Percentiles rank a stretch among this genome's conserved stretches.
phyloP scores from a whole-genome alignment of 2,888 invertebrate genomes.

The Pandemis corylana region DNA sequence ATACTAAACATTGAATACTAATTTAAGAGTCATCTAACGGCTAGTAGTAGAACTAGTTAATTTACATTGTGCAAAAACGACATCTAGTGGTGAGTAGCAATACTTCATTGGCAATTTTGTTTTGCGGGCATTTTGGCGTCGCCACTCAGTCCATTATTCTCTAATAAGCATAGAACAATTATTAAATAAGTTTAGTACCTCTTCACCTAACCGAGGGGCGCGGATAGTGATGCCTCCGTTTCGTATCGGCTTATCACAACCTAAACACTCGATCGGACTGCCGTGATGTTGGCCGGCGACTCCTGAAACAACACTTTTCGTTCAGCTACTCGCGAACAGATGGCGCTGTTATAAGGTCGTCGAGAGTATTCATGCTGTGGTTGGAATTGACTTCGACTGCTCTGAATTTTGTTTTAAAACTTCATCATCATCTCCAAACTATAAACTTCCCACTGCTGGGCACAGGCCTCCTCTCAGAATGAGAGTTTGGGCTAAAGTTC shows the following conservation, averaged over 20 bases:
- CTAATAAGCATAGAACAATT: background rate
- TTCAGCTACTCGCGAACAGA: constrained; percentile 55
- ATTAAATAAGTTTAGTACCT: constrained; percentile 59
- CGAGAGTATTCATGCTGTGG: too few relatives aligned
- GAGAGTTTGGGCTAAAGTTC: too few relatives aligned
- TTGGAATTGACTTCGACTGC: too few relatives aligned
- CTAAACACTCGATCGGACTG: constrained; percentile 88
- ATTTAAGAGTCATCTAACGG: constrained; percentile 53
- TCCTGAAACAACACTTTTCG: constrained; percentile 66
- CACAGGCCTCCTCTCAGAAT: too few relatives aligned
- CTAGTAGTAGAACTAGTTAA: constrained; percentile 46
- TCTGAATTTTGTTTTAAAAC: too few relatives aligned
- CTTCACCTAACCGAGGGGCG: constrained; percentile 92
- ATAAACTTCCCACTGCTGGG: too few relatives aligned
- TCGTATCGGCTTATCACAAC: constrained; percentile 92
- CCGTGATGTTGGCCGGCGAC: constrained; percentile 86
- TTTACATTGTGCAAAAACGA: background rate
- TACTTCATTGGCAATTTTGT: background rate
- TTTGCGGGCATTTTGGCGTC: too few relatives aligned
- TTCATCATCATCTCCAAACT: too few relatives aligned
- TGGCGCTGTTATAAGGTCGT: constrained; percentile 49
- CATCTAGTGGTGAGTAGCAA: background rate
- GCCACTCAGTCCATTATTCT: background rate
- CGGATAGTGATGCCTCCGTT: constrained; percentile 93
- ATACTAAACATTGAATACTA: background rate